Conservation (phyloP, 2,888 invertebrate species). For the Drosophila multiciliata region DNA sequence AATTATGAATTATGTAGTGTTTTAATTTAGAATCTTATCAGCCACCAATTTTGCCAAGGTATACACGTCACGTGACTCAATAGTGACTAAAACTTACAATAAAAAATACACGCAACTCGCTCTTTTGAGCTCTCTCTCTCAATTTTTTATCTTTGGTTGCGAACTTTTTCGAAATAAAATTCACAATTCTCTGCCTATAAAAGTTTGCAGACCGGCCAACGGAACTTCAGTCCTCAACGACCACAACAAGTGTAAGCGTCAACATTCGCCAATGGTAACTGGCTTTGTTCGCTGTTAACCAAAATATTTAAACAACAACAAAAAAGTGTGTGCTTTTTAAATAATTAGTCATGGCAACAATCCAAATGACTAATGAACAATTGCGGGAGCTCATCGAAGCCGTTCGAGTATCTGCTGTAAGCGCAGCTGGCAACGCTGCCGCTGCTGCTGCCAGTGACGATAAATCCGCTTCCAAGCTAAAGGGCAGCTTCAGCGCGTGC, state of each 20-base stretch:
- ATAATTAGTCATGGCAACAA: conserved; percentile 54
- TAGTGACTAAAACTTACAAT: conserved; percentile 6
- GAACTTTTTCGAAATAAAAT: conserved; percentile 63
- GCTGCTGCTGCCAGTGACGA: conserved; percentile 27
- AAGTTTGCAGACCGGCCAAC: conserved; percentile 1
- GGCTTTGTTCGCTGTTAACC: conserved; percentile 65
- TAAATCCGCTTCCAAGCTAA: conserved; percentile 17
- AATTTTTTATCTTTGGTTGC: conserved; percentile 1
- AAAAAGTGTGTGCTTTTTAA: conserved; percentile 17
- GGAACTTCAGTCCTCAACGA: conserved; percentile 54
- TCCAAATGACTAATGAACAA: conserved; percentile 82
- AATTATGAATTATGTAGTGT: not conserved
- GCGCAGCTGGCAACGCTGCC: conserved; percentile 35
- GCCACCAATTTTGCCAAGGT: not conserved
- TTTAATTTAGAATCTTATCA: not conserved
- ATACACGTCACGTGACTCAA: conserved; percentile 35
- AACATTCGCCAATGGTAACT: conserved; percentile 61
- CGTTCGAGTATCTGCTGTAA: conserved; percentile 35
- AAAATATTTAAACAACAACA: conserved; percentile 4
- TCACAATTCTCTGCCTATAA: conserved; percentile 61
- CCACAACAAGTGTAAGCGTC: conserved; percentile 35
- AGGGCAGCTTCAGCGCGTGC: conserved; percentile 79
- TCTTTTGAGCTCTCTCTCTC: not conserved
- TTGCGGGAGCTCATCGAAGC: conserved; percentile 39
- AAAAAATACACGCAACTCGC: conserved; percentile 9